Conservation (phyloP, 2,113 vertebrate species). For the Eptatretus burgeri region DNA sequence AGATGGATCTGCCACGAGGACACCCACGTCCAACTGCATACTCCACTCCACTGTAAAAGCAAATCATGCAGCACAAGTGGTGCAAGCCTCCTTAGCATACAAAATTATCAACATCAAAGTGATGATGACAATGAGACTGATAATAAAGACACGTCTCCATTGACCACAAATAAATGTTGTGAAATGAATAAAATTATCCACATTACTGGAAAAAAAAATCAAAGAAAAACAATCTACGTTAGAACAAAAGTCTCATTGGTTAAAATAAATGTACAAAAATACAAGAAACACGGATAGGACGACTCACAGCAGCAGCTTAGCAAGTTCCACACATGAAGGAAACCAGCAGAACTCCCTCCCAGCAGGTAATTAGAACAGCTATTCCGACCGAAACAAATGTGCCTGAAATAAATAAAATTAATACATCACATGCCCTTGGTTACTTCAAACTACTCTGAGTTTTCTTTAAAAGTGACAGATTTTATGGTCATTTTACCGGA, state of each 20-base stretch:
- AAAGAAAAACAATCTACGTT: not conserved
- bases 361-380: constrained; percentile 69
- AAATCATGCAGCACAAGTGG: too few relatives aligned
- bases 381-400: constrained; percentile 54
- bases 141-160: too few relatives aligned
- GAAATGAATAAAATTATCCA: constrained; percentile 7
- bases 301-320: constrained; percentile 55
- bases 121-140: too few relatives aligned
- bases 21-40: constrained; percentile 25
- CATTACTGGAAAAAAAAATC: constrained; percentile 7
- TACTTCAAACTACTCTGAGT: not conserved
- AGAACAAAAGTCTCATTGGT: not conserved
- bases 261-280: not conserved
- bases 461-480: not conserved
- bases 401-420: constrained; percentile 20
- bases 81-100: too few relatives aligned
- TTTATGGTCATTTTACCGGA: too few relatives aligned
- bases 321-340: constrained; percentile 84
- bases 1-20: constrained; percentile 36
- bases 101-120: too few relatives aligned
- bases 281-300: not conserved
- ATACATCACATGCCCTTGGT: too few relatives aligned
- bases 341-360: constrained; percentile 26
- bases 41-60: constrained; percentile 53
- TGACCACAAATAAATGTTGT: too few relatives aligned